A percentile compares a stretch with the other conserved stretches of the same genome.
Evolutionary conservation across 2,888 invertebrate species (phyloP).

Genomic region (Brachynemurus nebulosus): DNA sequence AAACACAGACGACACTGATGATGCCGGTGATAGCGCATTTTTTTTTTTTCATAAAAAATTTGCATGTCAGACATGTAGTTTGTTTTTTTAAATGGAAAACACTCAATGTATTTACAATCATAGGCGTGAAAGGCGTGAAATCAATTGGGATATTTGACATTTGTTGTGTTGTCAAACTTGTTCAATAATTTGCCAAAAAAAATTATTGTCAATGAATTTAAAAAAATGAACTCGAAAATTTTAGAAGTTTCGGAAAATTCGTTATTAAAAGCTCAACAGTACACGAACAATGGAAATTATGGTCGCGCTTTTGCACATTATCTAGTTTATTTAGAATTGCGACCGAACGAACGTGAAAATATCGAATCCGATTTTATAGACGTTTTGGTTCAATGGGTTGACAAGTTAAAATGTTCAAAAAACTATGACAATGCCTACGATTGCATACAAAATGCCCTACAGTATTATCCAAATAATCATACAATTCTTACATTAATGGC

Average conservation of each 20-base stretch:
- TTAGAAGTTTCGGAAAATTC: conserved; percentile 18
- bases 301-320: conserved; percentile 27
- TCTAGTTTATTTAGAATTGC: conserved; percentile 23
- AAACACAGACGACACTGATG: too few relatives aligned
- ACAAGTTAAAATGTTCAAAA: conserved; percentile 24
- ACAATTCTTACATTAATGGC: conserved; percentile 36
- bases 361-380: conserved; percentile 22
- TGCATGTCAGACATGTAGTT: too few relatives aligned
- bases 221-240: background rate
- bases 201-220: too few relatives aligned
- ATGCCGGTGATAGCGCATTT: too few relatives aligned
- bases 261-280: conserved; percentile 22
- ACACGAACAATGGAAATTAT: conserved; percentile 19
- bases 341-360: conserved; percentile 18
- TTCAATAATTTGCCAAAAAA: too few relatives aligned
- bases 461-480: conserved; percentile 34
- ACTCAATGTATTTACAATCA: too few relatives aligned
- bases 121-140: too few relatives aligned
- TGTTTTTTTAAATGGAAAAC: too few relatives aligned
- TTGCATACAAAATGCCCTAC: conserved; percentile 30
- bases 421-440: conserved; percentile 28
- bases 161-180: too few relatives aligned
- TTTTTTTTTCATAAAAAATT: too few relatives aligned
- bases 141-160: too few relatives aligned
- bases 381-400: conserved; percentile 22